Base-by-base conservation (phyloP, 2,888 invertebrate species). In the Phalera bucephala region DNA sequence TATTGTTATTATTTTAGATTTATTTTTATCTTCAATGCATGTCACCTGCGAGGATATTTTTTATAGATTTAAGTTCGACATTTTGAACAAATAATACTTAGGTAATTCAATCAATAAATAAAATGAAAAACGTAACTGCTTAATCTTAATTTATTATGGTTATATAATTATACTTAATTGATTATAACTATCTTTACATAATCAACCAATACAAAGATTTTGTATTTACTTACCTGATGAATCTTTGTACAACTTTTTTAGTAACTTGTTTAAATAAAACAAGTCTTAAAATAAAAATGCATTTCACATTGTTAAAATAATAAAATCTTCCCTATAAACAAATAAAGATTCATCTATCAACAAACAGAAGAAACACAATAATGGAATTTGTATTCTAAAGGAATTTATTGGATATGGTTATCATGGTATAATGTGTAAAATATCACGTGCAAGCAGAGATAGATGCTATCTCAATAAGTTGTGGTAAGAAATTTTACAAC, bases 391-490 rank as follows among this genome's bases (percentile, higher is more conserved):
- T 13, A 25, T 12, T 2, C 12, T 13, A 13, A 7, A 25, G 13
- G 13, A 25, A 25, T 13, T 5, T 4, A 25, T n/a, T n/a, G 5
- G 12, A 23, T 11, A 6, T n/a, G 9, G 22, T 29, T 17, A 35
- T 33, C 20, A 28, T 21, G 31, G 10, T 17, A 11, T 11, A n/a
- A 15, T 29, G 27, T 13, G 31, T 52, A 35, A 35, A 21, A 21
- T 8, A 38, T 14, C 14, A 39, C 22, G 28, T 26, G 14, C 36
- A 37, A 35, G 23, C 29, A 17, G 49, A 53, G 56, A 60, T 56
- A 61, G 54, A 56, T 56, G 44, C 52, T 52, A 59, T 48, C 59
- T 48, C 46, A 21, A 31, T 40, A 36, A 43, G 28, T 30, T 43
- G 41, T 15, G 19, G 12, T 30, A 38, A 35, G 14, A 27, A 33